phyloP scores from a whole-genome alignment of 2,113 vertebrate genomes.

The Alaudala cheleensis region DNA sequence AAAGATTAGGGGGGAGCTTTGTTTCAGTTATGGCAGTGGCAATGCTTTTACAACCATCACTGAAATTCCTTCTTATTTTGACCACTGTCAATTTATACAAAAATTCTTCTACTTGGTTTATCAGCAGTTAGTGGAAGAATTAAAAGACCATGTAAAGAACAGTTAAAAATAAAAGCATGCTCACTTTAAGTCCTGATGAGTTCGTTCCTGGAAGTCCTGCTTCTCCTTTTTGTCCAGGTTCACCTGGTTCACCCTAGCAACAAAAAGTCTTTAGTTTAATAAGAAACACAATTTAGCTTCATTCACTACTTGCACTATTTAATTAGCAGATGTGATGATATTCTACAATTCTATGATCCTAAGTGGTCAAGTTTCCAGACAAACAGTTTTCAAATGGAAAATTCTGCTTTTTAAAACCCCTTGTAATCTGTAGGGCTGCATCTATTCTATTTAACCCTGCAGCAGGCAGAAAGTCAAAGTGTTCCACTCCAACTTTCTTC shows the following conservation, averaged over 20 bases:
- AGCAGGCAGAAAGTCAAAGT: not conserved
- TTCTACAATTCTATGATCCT: not conserved
- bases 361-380: not conserved
- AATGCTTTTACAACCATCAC: not conserved
- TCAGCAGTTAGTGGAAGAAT: not conserved
- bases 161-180: not conserved
- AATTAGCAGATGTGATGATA: not conserved
- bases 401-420: not conserved
- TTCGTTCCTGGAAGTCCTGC: slow-evolving; percentile 69
- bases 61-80: not conserved
- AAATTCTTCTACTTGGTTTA: not conserved
- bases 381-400: not conserved
- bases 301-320: not conserved
- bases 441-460: not conserved
- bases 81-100: not conserved
- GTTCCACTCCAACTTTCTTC: not conserved
- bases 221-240: slow-evolving; percentile 63
- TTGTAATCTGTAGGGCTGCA: not conserved
- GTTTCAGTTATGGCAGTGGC: not conserved
- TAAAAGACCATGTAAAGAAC: not conserved
- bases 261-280: not conserved
- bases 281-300: not conserved
- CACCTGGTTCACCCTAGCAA: slow-evolving; percentile 65
- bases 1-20: not conserved
- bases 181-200: slow-evolving; percentile 80